A percentile compares a stretch with the other conserved stretches of the same genome.
Conservation (phyloP, 2,797 vertebrate species). For the Manis crassicaudata region DNA sequence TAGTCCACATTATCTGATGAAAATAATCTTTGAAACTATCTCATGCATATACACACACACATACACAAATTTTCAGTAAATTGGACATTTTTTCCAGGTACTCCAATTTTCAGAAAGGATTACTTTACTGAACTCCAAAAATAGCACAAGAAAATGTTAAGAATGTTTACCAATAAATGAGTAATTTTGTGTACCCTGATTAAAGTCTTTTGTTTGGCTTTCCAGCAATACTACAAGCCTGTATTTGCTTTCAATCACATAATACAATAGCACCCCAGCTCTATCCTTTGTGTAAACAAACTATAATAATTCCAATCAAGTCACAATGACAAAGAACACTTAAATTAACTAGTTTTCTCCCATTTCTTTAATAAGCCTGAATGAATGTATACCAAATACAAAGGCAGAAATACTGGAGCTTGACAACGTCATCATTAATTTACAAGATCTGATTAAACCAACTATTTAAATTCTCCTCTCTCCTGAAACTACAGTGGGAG, state of each 20-base stretch:
- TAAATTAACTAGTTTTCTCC: slow-evolving; percentile 70
- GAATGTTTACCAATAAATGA: slow-evolving; percentile 75
- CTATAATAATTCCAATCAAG: slow-evolving; percentile 73
- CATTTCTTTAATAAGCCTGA: slow-evolving; percentile 65
- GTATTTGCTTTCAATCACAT: slow-evolving; percentile 76
- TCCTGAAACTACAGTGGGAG: not conserved
- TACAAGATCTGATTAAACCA: slow-evolving; percentile 76
- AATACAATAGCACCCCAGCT: slow-evolving; percentile 69
- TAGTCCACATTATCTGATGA: not conserved
- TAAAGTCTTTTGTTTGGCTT: slow-evolving; percentile 68
- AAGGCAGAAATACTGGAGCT: slow-evolving; percentile 57
- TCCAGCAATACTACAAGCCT: slow-evolving; percentile 32
- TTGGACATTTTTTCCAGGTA: slow-evolving; percentile 6
- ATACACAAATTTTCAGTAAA: not conserved
- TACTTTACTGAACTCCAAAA: slow-evolving; percentile 46
- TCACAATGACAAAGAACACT: slow-evolving; percentile 73
- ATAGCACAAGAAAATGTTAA: slow-evolving; percentile 56
- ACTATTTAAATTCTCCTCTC: slow-evolving; percentile 65
- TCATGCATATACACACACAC: not conserved
- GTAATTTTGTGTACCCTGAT: slow-evolving; percentile 69
- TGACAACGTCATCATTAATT: slow-evolving; percentile 79
- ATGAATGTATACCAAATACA: slow-evolving; percentile 60
- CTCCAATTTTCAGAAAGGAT: slow-evolving; percentile 23
- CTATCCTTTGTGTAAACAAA: slow-evolving; percentile 72
- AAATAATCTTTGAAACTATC: slow-evolving; percentile 21